Conservation (phyloP, 2,113 vertebrate genomes). For the Nibea coibor region DNA sequence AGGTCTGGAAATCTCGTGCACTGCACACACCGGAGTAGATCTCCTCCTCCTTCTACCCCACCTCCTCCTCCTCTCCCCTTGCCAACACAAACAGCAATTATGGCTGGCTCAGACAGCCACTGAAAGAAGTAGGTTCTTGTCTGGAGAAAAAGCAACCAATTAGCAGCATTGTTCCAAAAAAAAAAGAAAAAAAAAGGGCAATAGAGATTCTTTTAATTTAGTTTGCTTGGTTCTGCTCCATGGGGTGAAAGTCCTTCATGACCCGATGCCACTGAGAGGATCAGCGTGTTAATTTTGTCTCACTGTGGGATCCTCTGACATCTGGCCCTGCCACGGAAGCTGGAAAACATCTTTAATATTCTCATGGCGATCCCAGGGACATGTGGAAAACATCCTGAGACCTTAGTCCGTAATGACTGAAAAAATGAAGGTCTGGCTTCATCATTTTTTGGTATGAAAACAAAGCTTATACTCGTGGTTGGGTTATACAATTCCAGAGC, state of each 20-base stretch:
- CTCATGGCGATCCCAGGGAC: conserved; percentile 90
- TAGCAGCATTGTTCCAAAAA: conserved; percentile 87
- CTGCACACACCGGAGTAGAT: conserved; percentile 87
- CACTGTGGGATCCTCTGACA: conserved; percentile 89
- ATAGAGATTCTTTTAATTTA: conserved; percentile 71
- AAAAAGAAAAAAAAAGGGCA: conserved; percentile 57
- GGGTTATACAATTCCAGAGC: neutral
- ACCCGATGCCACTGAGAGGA: conserved; percentile 89
- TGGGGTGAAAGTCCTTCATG: conserved; percentile 76
- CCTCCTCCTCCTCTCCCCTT: conserved; percentile 65
- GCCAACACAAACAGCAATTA: conserved; percentile 96
- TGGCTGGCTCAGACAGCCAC: conserved; percentile 85
- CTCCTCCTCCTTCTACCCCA: conserved; percentile 70
- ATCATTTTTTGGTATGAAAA: conserved; percentile 84
- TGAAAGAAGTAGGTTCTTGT: conserved; percentile 89
- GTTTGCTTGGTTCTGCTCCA: conserved; percentile 51
- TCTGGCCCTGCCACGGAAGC: conserved; percentile 92
- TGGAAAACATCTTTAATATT: conserved; percentile 95
- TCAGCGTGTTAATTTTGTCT: conserved; percentile 88
- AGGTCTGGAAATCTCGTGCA: conserved; percentile 89
- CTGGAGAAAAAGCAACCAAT: conserved; percentile 87
- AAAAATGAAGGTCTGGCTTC: conserved; percentile 86
- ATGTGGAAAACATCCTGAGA: conserved; percentile 96
- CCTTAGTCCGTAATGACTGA: conserved; percentile 89
- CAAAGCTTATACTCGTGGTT: conserved; percentile 72